phyloP scores from a whole-genome alignment of 2,888 invertebrate species.

The Anthophora plumipes region DNA sequence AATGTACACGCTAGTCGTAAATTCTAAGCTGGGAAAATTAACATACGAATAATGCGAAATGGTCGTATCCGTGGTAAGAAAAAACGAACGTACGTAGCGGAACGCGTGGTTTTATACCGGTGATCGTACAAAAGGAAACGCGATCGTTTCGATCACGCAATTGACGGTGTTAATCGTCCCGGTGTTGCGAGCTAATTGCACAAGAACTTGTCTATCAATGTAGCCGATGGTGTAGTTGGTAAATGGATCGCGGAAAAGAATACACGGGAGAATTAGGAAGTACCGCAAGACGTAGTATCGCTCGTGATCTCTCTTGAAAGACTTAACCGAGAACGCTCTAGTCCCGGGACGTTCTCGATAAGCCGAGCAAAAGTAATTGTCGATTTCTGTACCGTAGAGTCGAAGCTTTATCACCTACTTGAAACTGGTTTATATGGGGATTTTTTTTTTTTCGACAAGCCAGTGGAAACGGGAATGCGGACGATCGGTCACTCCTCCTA shows the following conservation, averaged over 20 bases:
- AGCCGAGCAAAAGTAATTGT: conserved; percentile 31
- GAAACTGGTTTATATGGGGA: conserved; percentile 43
- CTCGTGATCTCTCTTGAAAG: conserved; percentile 1
- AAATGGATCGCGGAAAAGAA: conserved; percentile 1
- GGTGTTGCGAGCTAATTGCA: conserved; percentile 18
- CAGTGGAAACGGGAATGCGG: conserved; percentile 36
- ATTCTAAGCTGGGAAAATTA: background rate
- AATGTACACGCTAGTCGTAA: background rate
- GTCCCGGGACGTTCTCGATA: background rate
- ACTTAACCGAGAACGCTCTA: background rate
- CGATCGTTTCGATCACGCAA: conserved; percentile 26
- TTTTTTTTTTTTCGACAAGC: conserved; percentile 28
- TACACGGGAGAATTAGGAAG: conserved; percentile 28
- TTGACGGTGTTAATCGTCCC: conserved; percentile 18
- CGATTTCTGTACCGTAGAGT: conserved; percentile 18
- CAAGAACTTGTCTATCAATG: background rate
- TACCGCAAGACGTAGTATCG: background rate
- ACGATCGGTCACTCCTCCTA: conserved; percentile 30
- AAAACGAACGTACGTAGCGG: background rate
- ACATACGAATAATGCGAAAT: background rate
- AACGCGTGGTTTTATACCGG: background rate
- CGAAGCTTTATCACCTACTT: conserved; percentile 8
- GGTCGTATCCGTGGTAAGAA: background rate
- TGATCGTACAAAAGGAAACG: background rate
- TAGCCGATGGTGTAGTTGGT: background rate